phyloP scores from a whole-genome alignment of 2,888 invertebrate genomes.

The Acronicta psi region DNA sequence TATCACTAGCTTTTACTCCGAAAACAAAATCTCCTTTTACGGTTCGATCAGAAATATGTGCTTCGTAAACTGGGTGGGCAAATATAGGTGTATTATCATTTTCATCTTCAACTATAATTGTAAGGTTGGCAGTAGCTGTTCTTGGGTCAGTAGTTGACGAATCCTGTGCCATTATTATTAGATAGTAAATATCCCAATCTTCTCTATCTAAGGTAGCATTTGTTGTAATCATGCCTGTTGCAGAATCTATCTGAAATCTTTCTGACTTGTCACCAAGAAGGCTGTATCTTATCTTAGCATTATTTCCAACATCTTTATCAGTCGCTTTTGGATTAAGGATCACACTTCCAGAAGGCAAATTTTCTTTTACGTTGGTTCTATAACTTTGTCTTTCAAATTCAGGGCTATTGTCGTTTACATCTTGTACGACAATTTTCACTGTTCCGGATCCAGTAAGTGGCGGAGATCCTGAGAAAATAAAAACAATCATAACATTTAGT shows the following conservation, averaged over 20 bases:
- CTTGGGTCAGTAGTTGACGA: constrained; percentile 95
- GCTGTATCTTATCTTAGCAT: constrained; percentile 96
- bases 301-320: constrained; percentile 95
- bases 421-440: constrained; percentile 96
- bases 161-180: constrained; percentile 96
- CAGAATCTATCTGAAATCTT: constrained; percentile 93
- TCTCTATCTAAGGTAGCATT: constrained; percentile 93
- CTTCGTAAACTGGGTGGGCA: constrained; percentile 92
- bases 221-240: constrained; percentile 94
- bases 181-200: constrained; percentile 92
- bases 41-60: constrained; percentile 95
- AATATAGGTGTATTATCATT: constrained; percentile 96
- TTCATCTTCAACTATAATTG: constrained; percentile 93
- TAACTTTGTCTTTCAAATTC: constrained; percentile 95
- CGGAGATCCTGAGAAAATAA: constrained; percentile 93
- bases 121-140: constrained; percentile 95
- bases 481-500: not conserved
- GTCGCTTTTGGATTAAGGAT: constrained; percentile 94
- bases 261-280: constrained; percentile 94
- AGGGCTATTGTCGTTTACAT: constrained; percentile 98
- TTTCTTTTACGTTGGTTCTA: constrained; percentile 94
- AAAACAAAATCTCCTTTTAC: constrained; percentile 95
- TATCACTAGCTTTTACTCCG: constrained; percentile 95
- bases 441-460: constrained; percentile 97
- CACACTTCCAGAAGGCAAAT: constrained; percentile 93